Conservation (phyloP, 2,797 vertebrate genomes). For the Chromobotia macracanthus region DNA sequence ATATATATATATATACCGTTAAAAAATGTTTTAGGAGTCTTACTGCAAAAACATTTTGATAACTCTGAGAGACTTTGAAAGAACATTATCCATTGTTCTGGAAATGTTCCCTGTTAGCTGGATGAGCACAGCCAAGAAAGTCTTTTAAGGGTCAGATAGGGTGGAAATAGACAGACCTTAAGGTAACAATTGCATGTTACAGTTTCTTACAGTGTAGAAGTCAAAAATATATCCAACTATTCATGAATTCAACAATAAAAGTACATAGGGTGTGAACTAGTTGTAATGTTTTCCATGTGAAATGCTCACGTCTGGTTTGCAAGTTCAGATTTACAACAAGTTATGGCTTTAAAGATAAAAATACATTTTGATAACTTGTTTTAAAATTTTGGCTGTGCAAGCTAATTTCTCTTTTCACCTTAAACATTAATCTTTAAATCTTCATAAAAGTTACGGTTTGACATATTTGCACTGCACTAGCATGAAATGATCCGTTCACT, state of each 20-base stretch:
- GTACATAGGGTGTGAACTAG: slow-evolving; percentile 32
- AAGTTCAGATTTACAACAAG: slow-evolving; percentile 5
- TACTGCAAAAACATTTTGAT: no score
- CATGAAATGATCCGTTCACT: slow-evolving; percentile 23
- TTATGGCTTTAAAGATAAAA: slow-evolving; percentile 3
- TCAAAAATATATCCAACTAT: background rate
- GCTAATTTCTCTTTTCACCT: slow-evolving; percentile 12
- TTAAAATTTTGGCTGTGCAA: background rate
- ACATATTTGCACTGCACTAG: slow-evolving; percentile 17
- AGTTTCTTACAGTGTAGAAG: no score
- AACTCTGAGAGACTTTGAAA: no score
- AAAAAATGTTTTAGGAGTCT: no score
- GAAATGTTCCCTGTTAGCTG: no score
- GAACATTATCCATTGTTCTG: no score
- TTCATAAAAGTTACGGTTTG: slow-evolving; percentile 19
- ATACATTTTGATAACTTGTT: slow-evolving; percentile 18
- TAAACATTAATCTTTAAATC: slow-evolving; percentile 16
- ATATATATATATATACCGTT: no score
- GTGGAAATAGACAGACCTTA: no score
- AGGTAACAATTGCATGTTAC: no score
- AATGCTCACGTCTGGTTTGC: slow-evolving; percentile 23
- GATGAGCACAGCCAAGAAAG: no score
- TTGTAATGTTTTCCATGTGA: slow-evolving; percentile 33
- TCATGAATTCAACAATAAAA: slow-evolving; percentile 19
- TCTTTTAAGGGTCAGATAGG: no score